Base-by-base conservation (phyloP, 2,888 invertebrate genomes). In the Amblyjoppa fuscipennis region DNA sequence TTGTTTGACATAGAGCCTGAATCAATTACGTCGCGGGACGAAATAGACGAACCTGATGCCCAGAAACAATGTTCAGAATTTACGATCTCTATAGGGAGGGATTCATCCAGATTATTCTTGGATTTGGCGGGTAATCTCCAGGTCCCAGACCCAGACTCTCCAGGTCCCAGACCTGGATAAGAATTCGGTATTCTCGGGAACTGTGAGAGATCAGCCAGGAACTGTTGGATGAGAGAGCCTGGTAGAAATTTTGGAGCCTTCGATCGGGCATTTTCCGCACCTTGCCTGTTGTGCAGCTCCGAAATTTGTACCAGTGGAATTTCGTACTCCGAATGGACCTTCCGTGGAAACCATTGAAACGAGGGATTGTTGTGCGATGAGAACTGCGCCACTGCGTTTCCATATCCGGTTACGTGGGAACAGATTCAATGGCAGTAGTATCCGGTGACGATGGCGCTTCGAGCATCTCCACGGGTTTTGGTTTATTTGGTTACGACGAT, bases 1-100 rank as follows among this genome's bases (percentile, higher is more conserved):
- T 41, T 25, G 81, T 53, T 78, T 74, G 69, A 85, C 79, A 20
- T 2, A 59, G 66, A 64, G 69, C 74, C 70, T 81, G 77, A 78
- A 79, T 85, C 68, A 85, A 79, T 82, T 79, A 82, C 82, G 70
- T 28, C 34, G 34, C 41, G 7, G 56, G 53, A 25, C 9, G 28
- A 25, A 20, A 45, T 41, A 38, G 41, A 71, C 31, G 45, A 49
- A 16, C 4, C 34, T 20, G 20, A 31, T 16, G 31, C 31, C 25
- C 13, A 13, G 16, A 31, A 64, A n/a, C 64, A 31, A 64, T n/a
- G 31, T n/a, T 7, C 11, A n/a, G n/a, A 1, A 64, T 64, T 64
- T n/a, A 34, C 34, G n/a, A 64, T 13, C 28, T 16, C 31, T 20
- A 9, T 20, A 20, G 53, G 20, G 20, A 5, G 6, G 20, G 20